Evolutionary conservation across 2,797 vertebrate species (phyloP).

Genomic region (Ctenopoma multispine): DNA sequence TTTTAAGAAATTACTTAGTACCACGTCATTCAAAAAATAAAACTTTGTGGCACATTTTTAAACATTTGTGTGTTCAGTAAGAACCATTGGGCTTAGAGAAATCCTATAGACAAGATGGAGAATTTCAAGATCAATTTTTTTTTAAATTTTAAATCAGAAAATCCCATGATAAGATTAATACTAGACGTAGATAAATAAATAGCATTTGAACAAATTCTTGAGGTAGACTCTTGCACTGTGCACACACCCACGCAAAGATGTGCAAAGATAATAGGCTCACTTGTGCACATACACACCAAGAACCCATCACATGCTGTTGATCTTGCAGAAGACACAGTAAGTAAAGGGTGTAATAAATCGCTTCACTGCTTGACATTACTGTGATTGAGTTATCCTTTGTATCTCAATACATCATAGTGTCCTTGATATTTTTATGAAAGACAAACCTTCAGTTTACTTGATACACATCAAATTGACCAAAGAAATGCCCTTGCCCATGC

Average conservation of each 20-base stretch:
- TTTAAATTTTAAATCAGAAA: too few species aligned
- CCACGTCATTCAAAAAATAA: background rate
- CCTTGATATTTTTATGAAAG: slow-evolving; percentile 47
- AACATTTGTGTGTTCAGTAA: background rate
- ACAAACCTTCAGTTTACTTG: slow-evolving; percentile 16
- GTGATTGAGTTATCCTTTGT: slow-evolving; percentile 45
- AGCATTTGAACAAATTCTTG: background rate
- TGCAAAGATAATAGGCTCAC: slow-evolving; percentile 8
- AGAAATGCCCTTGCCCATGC: slow-evolving; percentile 9
- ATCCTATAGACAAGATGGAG: background rate
- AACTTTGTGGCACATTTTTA: background rate
- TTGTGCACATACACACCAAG: slow-evolving; percentile 11
- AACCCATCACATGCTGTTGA: slow-evolving; percentile 34
- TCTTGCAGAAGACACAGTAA: slow-evolving; percentile 32
- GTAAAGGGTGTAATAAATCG: slow-evolving; percentile 49
- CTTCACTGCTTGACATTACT: slow-evolving; percentile 16
- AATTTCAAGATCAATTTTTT: too few species aligned
- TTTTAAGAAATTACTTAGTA: background rate
- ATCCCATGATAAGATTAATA: too few species aligned
- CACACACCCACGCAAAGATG: slow-evolving; percentile 8
- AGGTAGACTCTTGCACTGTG: background rate
- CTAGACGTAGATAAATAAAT: too few species aligned
- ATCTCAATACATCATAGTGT: slow-evolving; percentile 30
- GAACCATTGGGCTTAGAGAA: background rate
- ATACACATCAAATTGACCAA: background rate